Base-by-base conservation (phyloP, 92 coral and sea anemone species). In the Porites evermanni region DNA sequence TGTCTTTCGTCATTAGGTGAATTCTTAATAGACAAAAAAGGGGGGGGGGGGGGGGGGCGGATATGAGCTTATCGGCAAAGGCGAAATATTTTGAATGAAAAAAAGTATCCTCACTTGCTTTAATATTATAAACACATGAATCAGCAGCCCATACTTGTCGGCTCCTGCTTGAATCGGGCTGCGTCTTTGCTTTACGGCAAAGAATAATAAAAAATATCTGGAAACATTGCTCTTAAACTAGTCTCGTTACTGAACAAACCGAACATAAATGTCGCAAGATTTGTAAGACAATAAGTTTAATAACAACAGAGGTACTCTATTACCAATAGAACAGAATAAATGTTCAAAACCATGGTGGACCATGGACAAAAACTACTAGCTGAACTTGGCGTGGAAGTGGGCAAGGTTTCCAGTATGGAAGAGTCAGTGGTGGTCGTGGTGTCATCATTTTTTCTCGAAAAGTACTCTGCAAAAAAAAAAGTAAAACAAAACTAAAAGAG, bases 401-500 rank as follows among this genome's bases (percentile, higher is more conserved):
- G 6, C 8, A 73, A 13, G 58, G 14, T 13, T 70, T 69, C 17
- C 29, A 63, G 72, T 26, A 78, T 20, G 9, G 38, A 29, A 13
- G 56, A 6, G 23, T 17, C 75, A 51, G 84, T 53, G 5, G 53
- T 80, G 13, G 84, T 53, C 0, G 53, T 80, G 13, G 5, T 12
- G 74, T 67, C 10, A 11, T 20, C 14, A 11, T 68, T 14, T 52
- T 12, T 18, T 53, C 64, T 8, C 9, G 72, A 53, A 24, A 74
- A 74, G 66, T 81, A 81, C 29, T 81, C 85, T 81, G 26, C 2
- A 70, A 70, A 24, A 12, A 19, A n/a, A 16, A 44, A 69, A 18
- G 68, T 4, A 7, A 14, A 38, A 38, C 47, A 38, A 38, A 38
- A 38, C 32, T 0, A 38, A 38, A 38, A 38, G 47, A 4, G 47